These are phyloP conservation scores for Clivina fossor DNA, from an alignment of 2,888 invertebrate species.

Conservation along the genomic window DNA sequence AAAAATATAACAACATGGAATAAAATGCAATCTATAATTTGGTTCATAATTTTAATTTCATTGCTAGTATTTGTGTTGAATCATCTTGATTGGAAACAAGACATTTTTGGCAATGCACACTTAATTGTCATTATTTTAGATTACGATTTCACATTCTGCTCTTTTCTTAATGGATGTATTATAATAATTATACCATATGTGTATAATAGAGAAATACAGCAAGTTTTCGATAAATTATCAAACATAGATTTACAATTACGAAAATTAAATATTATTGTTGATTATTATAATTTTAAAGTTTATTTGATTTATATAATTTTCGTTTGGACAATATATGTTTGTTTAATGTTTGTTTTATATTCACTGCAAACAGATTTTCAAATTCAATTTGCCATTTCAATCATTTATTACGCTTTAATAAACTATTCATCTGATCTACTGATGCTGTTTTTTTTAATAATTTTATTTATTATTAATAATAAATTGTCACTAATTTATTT, in stretches of 20 bases:
- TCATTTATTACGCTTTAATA: neutral
- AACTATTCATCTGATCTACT: too few species aligned
- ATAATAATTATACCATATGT: neutral
- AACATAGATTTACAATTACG: neutral
- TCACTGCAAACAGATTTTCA: neutral
- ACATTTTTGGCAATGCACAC: too few species aligned
- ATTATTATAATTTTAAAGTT: neutral
- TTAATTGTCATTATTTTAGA: too few species aligned
- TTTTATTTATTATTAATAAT: too few species aligned
- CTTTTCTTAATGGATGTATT: neutral
- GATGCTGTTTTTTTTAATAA: too few species aligned
- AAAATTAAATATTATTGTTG: neutral
- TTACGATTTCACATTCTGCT: too few species aligned
- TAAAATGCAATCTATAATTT: too few species aligned
- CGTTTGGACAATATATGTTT: neutral
- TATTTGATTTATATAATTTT: neutral
- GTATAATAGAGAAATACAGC: neutral
- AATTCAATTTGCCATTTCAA: neutral
- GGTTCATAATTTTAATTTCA: too few species aligned
- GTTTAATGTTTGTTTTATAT: neutral
- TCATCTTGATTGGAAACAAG: too few species aligned
- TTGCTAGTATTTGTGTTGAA: too few species aligned
- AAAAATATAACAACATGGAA: too few species aligned
- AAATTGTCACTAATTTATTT: too few species aligned
- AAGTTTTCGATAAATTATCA: neutral